Percentiles rank a stretch among this genome's conserved stretches.
Conservation (phyloP, 2,797 vertebrate species). For the Ambastaia sidthimunki region DNA sequence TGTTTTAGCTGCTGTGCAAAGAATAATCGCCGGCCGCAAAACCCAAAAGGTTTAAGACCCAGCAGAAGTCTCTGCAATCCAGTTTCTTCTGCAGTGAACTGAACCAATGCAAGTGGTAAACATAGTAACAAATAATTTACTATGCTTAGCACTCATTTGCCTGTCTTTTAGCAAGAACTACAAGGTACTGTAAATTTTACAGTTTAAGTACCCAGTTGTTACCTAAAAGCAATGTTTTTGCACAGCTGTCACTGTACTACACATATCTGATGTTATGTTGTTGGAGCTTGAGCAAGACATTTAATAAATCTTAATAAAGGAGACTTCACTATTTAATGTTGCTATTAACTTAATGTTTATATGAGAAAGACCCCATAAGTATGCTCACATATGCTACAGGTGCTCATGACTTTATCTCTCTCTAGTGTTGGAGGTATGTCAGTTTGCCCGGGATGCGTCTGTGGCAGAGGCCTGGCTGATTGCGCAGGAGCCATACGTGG, state of each 20-base stretch:
- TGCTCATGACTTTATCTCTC: slow-evolving; percentile 2
- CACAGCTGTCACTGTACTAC: too few relatives aligned
- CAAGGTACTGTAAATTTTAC: neutral
- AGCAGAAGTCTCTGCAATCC: too few relatives aligned
- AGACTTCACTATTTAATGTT: too few relatives aligned
- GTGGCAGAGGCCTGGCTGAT: slow-evolving; percentile 95
- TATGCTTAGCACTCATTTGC: neutral
- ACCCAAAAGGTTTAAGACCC: too few relatives aligned
- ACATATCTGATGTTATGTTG: too few relatives aligned
- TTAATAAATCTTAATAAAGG: too few relatives aligned
- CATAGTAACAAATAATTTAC: neutral
- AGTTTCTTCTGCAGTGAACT: too few relatives aligned
- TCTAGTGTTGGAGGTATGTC: slow-evolving; percentile 93
- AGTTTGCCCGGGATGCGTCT: slow-evolving; percentile 92
- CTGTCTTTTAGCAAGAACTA: neutral
- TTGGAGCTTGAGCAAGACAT: too few relatives aligned
- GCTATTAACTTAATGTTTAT: neutral
- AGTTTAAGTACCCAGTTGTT: too few relatives aligned
- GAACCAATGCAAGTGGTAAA: neutral
- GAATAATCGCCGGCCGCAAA: neutral
- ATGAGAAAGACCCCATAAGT: neutral
- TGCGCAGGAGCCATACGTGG: slow-evolving; percentile 92
- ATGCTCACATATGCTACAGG: neutral
- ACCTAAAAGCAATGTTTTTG: too few relatives aligned
- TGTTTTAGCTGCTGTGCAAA: neutral